These are phyloP conservation scores for Drosophila gunungcola DNA, from an alignment of 1,140 invertebrate genomes.

Conservation along the genomic window DNA sequence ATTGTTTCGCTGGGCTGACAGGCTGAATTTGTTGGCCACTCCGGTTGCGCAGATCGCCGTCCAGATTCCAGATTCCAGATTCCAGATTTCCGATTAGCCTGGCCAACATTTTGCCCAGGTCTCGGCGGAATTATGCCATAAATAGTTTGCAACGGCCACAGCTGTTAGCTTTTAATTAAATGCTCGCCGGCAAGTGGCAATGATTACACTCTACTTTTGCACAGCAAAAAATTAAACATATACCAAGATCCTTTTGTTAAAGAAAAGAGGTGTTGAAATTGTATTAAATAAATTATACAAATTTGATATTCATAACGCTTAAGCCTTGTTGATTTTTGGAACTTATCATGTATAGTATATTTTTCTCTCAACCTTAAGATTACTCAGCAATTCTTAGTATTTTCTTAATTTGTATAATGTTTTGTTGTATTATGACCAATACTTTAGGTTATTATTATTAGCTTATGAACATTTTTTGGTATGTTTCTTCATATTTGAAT, in stretches of 20 bases:
- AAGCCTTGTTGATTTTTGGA: too few species aligned
- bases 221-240: conserved; percentile 1
- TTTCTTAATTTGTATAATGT: too few species aligned
- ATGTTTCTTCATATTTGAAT: too few species aligned
- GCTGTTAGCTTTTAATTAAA: conserved; percentile 69
- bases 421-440: too few species aligned
- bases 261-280: neutral
- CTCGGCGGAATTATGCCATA: conserved; percentile 51
- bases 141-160: conserved; percentile 49
- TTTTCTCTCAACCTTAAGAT: too few species aligned
- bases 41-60: conserved; percentile 23
- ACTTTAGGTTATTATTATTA: too few species aligned
- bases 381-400: too few species aligned
- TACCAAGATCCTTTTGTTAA: neutral
- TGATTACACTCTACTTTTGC: conserved; percentile 49
- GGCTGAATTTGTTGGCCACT: conserved; percentile 60
- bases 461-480: too few species aligned
- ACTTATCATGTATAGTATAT: too few species aligned
- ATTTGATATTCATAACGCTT: too few species aligned
- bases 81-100: conserved; percentile 24
- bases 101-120: conserved; percentile 15
- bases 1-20: conserved; percentile 61
- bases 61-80: conserved; percentile 33
- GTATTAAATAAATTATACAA: too few species aligned
- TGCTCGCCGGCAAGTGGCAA: conserved; percentile 55